phyloP scores from a whole-genome alignment of 2,888 invertebrate species.

The Hirtodrosophila trivittata region DNA sequence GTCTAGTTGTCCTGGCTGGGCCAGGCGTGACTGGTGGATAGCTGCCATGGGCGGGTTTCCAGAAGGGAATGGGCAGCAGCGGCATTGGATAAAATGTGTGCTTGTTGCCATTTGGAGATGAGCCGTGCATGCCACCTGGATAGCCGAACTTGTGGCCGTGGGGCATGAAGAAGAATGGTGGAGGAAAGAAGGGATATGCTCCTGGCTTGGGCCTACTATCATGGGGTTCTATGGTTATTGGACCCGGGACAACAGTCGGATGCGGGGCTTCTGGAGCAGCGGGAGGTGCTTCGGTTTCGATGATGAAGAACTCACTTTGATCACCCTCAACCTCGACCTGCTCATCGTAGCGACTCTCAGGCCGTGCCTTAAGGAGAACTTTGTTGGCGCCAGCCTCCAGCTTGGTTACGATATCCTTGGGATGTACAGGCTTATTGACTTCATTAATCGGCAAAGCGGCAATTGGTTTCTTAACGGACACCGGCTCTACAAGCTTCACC shows the following conservation, averaged over 20 bases:
- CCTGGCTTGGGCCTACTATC: not conserved
- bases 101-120: not conserved
- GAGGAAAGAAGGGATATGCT: conserved; percentile 8
- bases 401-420: not conserved
- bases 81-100: conserved; percentile 30
- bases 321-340: not conserved
- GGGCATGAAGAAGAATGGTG: conserved; percentile 8
- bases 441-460: not conserved
- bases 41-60: conserved; percentile 10
- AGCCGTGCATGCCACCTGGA: too few species aligned
- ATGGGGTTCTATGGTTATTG: too few species aligned
- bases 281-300: not conserved
- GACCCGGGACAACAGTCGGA: too few species aligned
- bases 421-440: not conserved
- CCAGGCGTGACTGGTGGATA: conserved; percentile 13
- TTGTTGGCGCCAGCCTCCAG: conserved; percentile 14
- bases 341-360: conserved; percentile 18
- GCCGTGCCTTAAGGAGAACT: not conserved
- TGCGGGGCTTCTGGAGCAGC: too few species aligned
- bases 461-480: not conserved
- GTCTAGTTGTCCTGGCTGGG: too few species aligned
- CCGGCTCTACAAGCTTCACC: too few species aligned
- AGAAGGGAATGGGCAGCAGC: conserved; percentile 57
- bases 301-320: conserved; percentile 5
- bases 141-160: conserved; percentile 18